Evolutionary conservation across 2,797 vertebrate genomes (phyloP), one percentile per base, ranked within the genome.

Genomic region (Crocodylus rhombifer): DNA sequence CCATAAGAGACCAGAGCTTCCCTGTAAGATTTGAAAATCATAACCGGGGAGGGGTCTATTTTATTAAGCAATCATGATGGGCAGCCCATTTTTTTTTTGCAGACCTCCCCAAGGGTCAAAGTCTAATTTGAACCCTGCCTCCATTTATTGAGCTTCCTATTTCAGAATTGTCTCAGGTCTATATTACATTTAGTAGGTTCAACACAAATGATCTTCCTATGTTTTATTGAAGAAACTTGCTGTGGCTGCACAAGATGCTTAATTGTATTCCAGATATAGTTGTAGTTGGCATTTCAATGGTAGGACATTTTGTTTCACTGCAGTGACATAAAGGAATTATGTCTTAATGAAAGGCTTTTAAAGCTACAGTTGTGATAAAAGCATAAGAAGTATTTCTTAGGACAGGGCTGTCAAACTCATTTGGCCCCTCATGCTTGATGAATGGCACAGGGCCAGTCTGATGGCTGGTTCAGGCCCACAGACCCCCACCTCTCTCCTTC

Each of bases 291-390:
- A 12, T 65, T 82, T 82, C 58, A 55, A 62, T 79, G 13, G 30
- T 36, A 69, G 51, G 6, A 21, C 79, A 5, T 36, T 83, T 65
- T 5, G 7, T 84, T 13, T 69, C 76, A 30, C 12, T 62, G 42
- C 28, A 3, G 2, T 25, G 17, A 79, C 14, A 78, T 64, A 57
- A 8, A 33, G 51, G 13, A 81, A 28, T 0, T 0, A 13, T 0
- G 65, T 42, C 79, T 84, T 82, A 82, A 15, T 73, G 79, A 62
- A 17, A 79, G 75, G 85, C 26, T 61, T 94, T 84, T 77, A 14
- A 63, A 57, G 21, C 71, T 1, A 0, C 12, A 55, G 51, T 71
- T 82, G 25, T n/a, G 36, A 58, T 17, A 76, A 51, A 51, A 51
- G 42, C 10, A 51, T 51, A 51, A 51, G 42, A 51, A 51, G 42